Percentiles rank a stretch among this genome's conserved stretches.
These are phyloP conservation scores for Pyrrhosoma nymphula DNA, from an alignment of 2,888 invertebrate species.

Conservation along the genomic window DNA sequence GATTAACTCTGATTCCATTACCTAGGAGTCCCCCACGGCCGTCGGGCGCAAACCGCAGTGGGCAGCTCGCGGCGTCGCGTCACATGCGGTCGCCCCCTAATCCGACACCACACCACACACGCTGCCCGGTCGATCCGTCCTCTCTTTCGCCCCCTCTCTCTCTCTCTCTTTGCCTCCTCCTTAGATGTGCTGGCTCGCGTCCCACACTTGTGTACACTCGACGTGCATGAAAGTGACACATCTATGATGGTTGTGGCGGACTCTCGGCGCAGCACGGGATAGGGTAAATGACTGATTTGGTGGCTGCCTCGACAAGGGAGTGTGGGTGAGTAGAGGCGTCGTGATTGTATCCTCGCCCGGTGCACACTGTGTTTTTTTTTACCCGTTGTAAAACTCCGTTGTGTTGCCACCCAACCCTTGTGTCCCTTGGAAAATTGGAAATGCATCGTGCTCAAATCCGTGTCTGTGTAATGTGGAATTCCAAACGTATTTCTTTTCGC, in stretches of 20 bases:
- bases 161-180: neutral
- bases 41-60: slow-evolving; percentile 21
- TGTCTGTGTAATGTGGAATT: neutral
- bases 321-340: slow-evolving; percentile 40
- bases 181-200: neutral
- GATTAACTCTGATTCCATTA: slow-evolving; percentile 67
- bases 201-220: neutral
- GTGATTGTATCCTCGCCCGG: neutral
- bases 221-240: neutral
- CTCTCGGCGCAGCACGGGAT: slow-evolving; percentile 47
- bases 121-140: neutral
- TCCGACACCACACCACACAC: neutral
- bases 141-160: too few species aligned
- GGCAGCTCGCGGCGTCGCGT: neutral
- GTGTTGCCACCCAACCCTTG: neutral
- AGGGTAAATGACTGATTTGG: neutral
- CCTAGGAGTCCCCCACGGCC: slow-evolving; percentile 28
- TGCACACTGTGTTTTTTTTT: neutral
- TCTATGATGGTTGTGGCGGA: neutral
- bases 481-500: neutral
- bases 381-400: neutral
- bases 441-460: neutral
- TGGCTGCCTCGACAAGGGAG: slow-evolving; percentile 23
- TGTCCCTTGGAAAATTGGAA: neutral
- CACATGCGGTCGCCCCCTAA: neutral